Evolutionary conservation across 2,888 invertebrate species (phyloP).

Genomic region (Drosophila tanythrix): DNA sequence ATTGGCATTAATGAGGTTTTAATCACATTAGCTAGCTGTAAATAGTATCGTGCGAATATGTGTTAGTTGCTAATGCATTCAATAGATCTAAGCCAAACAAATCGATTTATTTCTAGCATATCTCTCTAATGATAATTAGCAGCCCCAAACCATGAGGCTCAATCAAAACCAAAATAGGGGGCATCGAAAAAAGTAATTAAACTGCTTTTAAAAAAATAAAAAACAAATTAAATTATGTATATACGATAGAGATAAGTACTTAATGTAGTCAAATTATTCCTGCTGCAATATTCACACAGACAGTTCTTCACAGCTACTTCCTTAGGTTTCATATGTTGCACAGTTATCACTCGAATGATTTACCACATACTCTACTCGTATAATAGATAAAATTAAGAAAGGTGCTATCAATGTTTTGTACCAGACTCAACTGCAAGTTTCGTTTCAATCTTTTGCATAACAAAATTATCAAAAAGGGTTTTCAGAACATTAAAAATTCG

Average conservation of each 20-base stretch:
- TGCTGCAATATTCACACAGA: slow-evolving; percentile 19
- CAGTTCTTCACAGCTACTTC: slow-evolving; percentile 29
- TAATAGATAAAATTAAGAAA: slow-evolving; percentile 43
- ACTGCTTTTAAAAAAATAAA: not conserved
- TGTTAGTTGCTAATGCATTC: slow-evolving; percentile 38
- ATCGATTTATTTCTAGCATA: slow-evolving; percentile 57
- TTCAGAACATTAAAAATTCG: slow-evolving; percentile 63
- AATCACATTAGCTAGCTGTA: slow-evolving; percentile 65
- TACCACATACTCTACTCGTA: slow-evolving; percentile 7
- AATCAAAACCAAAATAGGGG: slow-evolving; percentile 45
- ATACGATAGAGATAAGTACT: slow-evolving; percentile 53
- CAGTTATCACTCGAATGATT: slow-evolving; percentile 27
- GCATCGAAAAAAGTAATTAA: slow-evolving; percentile 16
- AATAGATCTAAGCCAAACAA: slow-evolving; percentile 38
- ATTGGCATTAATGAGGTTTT: slow-evolving; percentile 64
- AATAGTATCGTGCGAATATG: slow-evolving; percentile 42
- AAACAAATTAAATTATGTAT: slow-evolving; percentile 42
- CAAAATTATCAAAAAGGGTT: slow-evolving; percentile 47
- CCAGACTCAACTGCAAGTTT: slow-evolving; percentile 38
- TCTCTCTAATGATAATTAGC: slow-evolving; percentile 41
- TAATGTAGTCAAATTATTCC: slow-evolving; percentile 3
- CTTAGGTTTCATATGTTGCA: slow-evolving; percentile 54
- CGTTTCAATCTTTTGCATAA: slow-evolving; percentile 28
- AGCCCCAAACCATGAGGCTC: slow-evolving; percentile 45
- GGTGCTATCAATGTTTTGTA: slow-evolving; percentile 72